Percentiles rank a stretch among this genome's conserved stretches.
Evolutionary conservation across 2,113 vertebrate species (phyloP).

Genomic region (Xiphias gladius): DNA sequence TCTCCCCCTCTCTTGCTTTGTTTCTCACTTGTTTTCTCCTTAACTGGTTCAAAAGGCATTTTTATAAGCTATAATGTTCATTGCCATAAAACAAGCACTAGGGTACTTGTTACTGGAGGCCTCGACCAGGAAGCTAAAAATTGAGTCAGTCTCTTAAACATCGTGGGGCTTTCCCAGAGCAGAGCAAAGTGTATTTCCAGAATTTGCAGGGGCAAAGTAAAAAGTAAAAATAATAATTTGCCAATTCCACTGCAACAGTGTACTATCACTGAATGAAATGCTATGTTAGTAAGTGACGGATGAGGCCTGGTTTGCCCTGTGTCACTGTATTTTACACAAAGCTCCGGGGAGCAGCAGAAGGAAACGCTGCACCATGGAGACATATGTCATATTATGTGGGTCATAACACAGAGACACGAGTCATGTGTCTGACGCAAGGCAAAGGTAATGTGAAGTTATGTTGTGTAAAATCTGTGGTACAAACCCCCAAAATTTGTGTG

Average conservation of each 20-base stretch:
- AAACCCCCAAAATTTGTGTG: not conserved
- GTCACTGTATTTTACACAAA: conserved; percentile 33
- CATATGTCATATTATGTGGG: conserved; percentile 60
- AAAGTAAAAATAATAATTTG: conserved; percentile 33
- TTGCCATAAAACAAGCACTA: conserved; percentile 47
- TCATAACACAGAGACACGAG: conserved; percentile 58
- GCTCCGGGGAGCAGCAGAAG: conserved; percentile 33
- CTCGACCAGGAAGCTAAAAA: conserved; percentile 20
- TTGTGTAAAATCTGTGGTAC: conserved; percentile 25
- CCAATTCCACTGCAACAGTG: conserved; percentile 17
- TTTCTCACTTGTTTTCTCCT: conserved; percentile 9
- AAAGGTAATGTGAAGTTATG: conserved; percentile 37
- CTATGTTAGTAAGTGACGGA: conserved; percentile 39
- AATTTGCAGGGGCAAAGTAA: conserved; percentile 42
- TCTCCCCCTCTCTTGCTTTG: not conserved
- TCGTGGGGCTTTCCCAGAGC: not conserved
- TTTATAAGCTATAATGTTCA: conserved; percentile 41
- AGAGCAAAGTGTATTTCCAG: conserved; percentile 25
- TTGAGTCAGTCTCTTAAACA: conserved; percentile 14
- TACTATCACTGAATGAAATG: conserved; percentile 24
- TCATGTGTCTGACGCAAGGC: conserved; percentile 29
- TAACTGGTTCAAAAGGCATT: conserved; percentile 37
- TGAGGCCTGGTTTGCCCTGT: conserved; percentile 30
- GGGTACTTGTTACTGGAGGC: conserved; percentile 40
- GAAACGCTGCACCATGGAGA: conserved; percentile 38